A percentile compares a stretch with the other conserved stretches of the same genome.
These are phyloP conservation scores for Burhinus bistriatus DNA, from an alignment of 2,113 vertebrate species.

Conservation along the genomic window DNA sequence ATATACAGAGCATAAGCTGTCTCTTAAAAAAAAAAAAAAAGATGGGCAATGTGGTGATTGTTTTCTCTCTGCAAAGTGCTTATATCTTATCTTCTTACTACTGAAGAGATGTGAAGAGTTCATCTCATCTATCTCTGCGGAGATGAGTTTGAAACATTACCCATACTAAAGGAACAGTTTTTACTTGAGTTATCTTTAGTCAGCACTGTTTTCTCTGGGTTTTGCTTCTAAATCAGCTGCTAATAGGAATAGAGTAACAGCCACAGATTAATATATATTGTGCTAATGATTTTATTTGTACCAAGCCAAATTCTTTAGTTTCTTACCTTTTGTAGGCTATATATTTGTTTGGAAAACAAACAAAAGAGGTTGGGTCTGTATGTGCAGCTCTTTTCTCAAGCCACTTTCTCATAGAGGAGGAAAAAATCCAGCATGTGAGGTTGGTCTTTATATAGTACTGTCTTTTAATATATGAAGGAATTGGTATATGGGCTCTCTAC, in stretches of 20 bases:
- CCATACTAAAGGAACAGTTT: neutral
- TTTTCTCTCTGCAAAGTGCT: neutral
- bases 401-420: neutral
- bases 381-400: neutral
- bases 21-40: neutral
- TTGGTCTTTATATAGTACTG: neutral
- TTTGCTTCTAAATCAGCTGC: neutral
- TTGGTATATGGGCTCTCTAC: neutral
- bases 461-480: neutral
- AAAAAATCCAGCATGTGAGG: neutral
- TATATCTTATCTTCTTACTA: neutral
- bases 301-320: neutral
- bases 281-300: neutral
- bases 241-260: neutral
- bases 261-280: neutral
- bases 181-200: neutral
- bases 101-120: neutral
- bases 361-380: neutral
- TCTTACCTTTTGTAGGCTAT: neutral
- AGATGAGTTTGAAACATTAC: neutral
- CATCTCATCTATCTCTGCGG: neutral
- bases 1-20: neutral
- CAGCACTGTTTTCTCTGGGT: neutral
- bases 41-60: neutral
- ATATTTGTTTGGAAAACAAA: neutral